phyloP scores from a whole-genome alignment of 2,113 vertebrate genomes.

The Nematolebias whitei region DNA sequence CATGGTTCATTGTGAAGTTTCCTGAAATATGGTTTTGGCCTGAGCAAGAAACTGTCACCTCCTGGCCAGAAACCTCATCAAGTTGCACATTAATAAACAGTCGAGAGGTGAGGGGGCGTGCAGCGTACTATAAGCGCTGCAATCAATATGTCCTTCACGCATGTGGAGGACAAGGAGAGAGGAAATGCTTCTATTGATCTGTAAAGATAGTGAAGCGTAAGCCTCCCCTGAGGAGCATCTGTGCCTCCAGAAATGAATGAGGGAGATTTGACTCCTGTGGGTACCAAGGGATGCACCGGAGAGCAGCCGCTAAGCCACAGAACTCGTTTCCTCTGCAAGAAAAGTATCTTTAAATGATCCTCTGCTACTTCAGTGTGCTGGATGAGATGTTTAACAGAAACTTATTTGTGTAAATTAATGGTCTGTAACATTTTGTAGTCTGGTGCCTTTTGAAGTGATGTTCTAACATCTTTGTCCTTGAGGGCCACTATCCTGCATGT shows the following conservation, averaged over 20 bases:
- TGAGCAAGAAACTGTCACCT: slow-evolving; percentile 2
- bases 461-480: no score
- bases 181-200: slow-evolving; percentile 68
- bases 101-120: slow-evolving; percentile 24
- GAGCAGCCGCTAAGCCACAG: slow-evolving; percentile 57
- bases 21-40: no score
- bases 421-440: not conserved
- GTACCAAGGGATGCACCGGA: slow-evolving; percentile 60
- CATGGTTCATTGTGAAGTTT: no score
- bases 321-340: slow-evolving; percentile 59
- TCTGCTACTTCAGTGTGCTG: not conserved
- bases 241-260: slow-evolving; percentile 52
- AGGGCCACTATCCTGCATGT: no score
- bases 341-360: slow-evolving; percentile 13
- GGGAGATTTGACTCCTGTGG: slow-evolving; percentile 71
- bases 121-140: slow-evolving; percentile 11
- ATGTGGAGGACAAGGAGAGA: slow-evolving; percentile 50
- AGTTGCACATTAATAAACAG: slow-evolving; percentile 40
- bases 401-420: no score
- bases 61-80: slow-evolving; percentile 25
- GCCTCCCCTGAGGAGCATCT: slow-evolving; percentile 47
- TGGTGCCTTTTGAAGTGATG: no score
- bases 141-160: slow-evolving; percentile 44
- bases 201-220: slow-evolving; percentile 51
- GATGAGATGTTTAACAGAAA: not conserved